Conservation (phyloP, 2,113 vertebrate genomes). For the Ceyx margarethae region DNA sequence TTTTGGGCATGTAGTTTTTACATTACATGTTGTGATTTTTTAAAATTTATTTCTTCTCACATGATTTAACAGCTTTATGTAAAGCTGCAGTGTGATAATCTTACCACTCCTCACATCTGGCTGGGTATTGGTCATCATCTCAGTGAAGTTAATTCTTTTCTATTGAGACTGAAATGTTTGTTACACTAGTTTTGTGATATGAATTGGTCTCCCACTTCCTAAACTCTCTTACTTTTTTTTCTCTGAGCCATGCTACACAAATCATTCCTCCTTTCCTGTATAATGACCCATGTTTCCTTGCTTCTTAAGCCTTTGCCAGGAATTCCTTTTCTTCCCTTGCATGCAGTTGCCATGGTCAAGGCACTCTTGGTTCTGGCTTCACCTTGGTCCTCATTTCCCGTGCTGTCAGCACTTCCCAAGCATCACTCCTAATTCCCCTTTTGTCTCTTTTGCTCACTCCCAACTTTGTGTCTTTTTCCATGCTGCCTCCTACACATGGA, state of each 20-base stretch:
- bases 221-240: not conserved
- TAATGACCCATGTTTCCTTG: slow-evolving; percentile 5
- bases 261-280: slow-evolving; percentile 42
- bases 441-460: slow-evolving; percentile 73
- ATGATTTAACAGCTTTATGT: not conserved
- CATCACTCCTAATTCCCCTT: slow-evolving; percentile 57
- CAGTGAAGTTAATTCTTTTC: not conserved
- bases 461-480: slow-evolving; percentile 75
- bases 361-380: slow-evolving; percentile 54
- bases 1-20: not conserved
- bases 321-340: slow-evolving; percentile 1
- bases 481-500: slow-evolving; percentile 73
- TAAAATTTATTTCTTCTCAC: not conserved
- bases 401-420: slow-evolving; percentile 48
- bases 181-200: not conserved
- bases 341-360: slow-evolving; percentile 17
- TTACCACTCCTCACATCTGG: not conserved
- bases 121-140: not conserved
- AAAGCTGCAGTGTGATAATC: not conserved
- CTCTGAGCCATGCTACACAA: slow-evolving; percentile 5
- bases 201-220: slow-evolving; percentile 5
- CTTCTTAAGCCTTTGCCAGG: slow-evolving; percentile 48
- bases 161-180: slow-evolving; percentile 10
- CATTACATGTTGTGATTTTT: not conserved
- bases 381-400: slow-evolving; percentile 40